A percentile compares a stretch with the other conserved stretches of the same genome.
phyloP scores from a whole-genome alignment of 35 echinoderm and acorn worm species.

The Eucidaris tribuloides region DNA sequence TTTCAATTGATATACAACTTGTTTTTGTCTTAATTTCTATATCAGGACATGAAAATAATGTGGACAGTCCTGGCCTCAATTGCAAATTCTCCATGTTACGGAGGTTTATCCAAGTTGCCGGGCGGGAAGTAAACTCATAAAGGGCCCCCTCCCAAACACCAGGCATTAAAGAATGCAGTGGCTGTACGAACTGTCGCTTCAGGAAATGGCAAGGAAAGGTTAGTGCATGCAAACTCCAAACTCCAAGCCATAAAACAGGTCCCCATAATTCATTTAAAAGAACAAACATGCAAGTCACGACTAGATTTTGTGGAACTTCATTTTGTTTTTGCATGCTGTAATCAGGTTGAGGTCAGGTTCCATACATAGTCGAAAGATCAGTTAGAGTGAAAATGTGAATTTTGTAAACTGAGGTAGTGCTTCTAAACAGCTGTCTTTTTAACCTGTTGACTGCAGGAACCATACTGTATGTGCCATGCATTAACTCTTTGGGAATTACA shows the following conservation, averaged over 20 bases:
- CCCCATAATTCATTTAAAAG: no score
- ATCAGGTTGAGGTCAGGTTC: background rate
- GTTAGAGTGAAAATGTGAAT: background rate
- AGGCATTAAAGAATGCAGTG: background rate
- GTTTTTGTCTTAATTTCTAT: background rate
- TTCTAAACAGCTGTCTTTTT: no score
- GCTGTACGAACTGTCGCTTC: background rate
- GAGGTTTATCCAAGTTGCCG: background rate
- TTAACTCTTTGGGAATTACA: no score
- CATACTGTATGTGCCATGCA: no score
- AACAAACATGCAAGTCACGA: background rate
- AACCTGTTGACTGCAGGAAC: no score
- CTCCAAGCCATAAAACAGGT: no score
- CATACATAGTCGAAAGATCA: background rate
- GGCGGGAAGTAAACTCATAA: constrained; percentile 1
- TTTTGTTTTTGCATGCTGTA: background rate
- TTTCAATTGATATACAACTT: background rate
- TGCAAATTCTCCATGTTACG: background rate
- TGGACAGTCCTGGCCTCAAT: background rate
- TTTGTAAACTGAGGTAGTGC: no score
- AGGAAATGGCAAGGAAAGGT: background rate
- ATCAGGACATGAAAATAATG: background rate
- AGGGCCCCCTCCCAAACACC: constrained; percentile 1
- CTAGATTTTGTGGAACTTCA: background rate
- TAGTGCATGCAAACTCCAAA: background rate